phyloP scores from a whole-genome alignment of 2,888 invertebrate genomes.

The Bellardia pandia region DNA sequence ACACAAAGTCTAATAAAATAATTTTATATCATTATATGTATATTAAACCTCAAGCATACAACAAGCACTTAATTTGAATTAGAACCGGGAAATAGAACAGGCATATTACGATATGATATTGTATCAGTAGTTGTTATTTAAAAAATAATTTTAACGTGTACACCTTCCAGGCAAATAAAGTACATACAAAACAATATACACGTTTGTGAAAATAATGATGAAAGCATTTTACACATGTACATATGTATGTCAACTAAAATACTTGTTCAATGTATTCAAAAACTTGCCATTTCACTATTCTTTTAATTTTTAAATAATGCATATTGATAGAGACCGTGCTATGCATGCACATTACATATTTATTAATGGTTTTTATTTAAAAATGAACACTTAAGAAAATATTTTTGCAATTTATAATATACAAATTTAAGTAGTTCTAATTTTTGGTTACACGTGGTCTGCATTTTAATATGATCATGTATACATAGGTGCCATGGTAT shows the following conservation, averaged over 20 bases:
- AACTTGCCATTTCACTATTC: background rate
- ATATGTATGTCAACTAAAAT: background rate
- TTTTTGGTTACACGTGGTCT: too few relatives aligned
- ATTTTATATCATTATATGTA: background rate
- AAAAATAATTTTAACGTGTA: background rate
- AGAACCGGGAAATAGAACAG: background rate
- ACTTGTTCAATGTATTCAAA: background rate
- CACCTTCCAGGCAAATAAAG: background rate
- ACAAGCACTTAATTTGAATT: slow-evolving; percentile 7
- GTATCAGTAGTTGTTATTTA: slow-evolving; percentile 12
- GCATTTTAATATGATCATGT: too few relatives aligned
- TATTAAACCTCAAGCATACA: background rate
- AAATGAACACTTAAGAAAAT: too few relatives aligned
- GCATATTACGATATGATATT: slow-evolving; percentile 11
- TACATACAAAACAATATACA: background rate
- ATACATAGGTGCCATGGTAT: too few relatives aligned
- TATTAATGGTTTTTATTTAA: too few relatives aligned
- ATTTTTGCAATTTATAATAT: too few relatives aligned
- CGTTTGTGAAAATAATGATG: background rate
- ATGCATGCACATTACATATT: too few relatives aligned
- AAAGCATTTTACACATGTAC: background rate
- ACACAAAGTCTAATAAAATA: slow-evolving; percentile 36
- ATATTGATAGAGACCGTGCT: background rate
- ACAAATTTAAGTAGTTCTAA: too few relatives aligned
- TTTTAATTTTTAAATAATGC: slow-evolving; percentile 1